phyloP scores from a whole-genome alignment of 2,797 vertebrate species.

The Phyllotis vaccarum region DNA sequence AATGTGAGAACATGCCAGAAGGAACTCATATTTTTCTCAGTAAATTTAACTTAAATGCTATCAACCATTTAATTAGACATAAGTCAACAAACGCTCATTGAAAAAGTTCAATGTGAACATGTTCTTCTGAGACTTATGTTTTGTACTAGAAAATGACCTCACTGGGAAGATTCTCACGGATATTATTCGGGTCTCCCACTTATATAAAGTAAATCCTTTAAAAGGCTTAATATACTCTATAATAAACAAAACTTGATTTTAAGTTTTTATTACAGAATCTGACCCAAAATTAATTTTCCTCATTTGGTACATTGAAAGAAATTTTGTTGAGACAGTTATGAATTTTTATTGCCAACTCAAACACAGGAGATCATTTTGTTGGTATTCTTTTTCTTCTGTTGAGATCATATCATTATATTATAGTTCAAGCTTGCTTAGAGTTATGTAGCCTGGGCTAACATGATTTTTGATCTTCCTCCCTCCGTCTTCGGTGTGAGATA shows the following conservation, averaged over 20 bases:
- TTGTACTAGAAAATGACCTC: not conserved
- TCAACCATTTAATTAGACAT: not conserved
- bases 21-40: not conserved
- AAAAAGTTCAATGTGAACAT: not conserved
- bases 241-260: not conserved
- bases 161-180: not conserved
- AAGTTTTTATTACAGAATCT: not conserved
- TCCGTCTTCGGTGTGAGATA: not conserved
- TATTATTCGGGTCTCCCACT: not conserved
- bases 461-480: not conserved
- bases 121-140: not conserved
- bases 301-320: not conserved
- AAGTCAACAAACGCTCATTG: not conserved
- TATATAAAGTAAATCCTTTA: not conserved
- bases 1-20: not conserved
- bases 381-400: not conserved
- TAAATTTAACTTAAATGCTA: not conserved
- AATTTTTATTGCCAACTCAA: constrained; percentile 6
- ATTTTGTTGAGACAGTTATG: not conserved
- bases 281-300: not conserved
- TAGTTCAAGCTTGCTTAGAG: not conserved
- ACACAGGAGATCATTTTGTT: not conserved
- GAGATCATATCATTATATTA: not conserved
- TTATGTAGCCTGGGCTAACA: no score
- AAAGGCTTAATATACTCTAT: not conserved